A percentile compares a stretch with the other conserved stretches of the same genome.
phyloP scores from a whole-genome alignment of 2,797 vertebrate genomes.

The Cossypha niveicapilla region DNA sequence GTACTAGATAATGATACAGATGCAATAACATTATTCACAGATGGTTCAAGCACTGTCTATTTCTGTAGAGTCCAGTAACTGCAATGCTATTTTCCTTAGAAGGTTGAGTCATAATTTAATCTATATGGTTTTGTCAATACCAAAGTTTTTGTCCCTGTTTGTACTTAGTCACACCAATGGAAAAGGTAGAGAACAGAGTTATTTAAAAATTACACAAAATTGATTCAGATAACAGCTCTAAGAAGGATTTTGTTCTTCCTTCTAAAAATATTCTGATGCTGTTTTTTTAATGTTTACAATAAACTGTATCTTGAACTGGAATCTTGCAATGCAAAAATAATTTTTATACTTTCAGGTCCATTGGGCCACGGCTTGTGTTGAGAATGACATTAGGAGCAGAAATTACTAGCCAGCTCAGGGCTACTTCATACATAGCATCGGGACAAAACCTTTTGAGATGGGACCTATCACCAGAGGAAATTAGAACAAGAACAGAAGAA shows the following conservation, averaged over 20 bases:
- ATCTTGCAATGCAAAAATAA: not conserved
- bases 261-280: not conserved
- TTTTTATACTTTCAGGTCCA: slow-evolving; percentile 65
- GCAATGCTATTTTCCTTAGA: not conserved
- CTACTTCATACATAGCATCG: slow-evolving; percentile 65
- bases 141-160: not conserved
- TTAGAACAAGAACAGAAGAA: slow-evolving; percentile 77
- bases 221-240: not conserved
- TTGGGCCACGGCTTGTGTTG: slow-evolving; percentile 57
- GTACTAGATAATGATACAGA: not conserved
- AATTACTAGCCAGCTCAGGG: slow-evolving; percentile 48
- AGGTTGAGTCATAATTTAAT: not conserved
- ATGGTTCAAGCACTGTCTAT: not conserved
- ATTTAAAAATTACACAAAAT: not conserved
- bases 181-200: not conserved
- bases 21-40: too few species aligned
- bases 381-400: slow-evolving; percentile 83
- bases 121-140: not conserved
- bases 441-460: slow-evolving; percentile 79
- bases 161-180: not conserved
- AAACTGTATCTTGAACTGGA: not conserved
- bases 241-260: not conserved
- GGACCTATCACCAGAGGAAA: slow-evolving; percentile 89
- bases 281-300: not conserved
- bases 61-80: not conserved